Evolutionary conservation across 2,113 vertebrate genomes (phyloP).

Genomic region (Nannobrachium achirus): DNA sequence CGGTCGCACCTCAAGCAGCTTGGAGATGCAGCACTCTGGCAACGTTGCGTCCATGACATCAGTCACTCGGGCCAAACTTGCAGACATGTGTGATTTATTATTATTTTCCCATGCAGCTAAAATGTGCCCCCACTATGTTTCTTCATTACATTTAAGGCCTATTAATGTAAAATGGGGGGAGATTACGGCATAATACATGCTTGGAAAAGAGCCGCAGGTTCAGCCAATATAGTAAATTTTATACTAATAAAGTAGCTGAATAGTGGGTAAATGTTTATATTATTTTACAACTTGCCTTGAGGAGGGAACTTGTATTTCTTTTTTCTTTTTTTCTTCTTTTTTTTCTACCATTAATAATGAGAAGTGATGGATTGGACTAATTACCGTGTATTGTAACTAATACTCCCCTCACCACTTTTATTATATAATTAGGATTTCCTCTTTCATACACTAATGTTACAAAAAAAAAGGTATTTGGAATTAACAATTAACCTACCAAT

Average conservation of each 20-base stretch:
- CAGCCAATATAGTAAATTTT: slow-evolving; percentile 55
- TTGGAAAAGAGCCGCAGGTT: slow-evolving; percentile 63
- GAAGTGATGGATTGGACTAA: slow-evolving; percentile 66
- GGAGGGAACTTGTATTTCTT: slow-evolving; percentile 49
- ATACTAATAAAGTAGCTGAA: slow-evolving; percentile 67
- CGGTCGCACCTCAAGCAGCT: not conserved
- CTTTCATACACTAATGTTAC: not conserved
- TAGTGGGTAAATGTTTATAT: slow-evolving; percentile 72
- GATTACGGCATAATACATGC: slow-evolving; percentile 68
- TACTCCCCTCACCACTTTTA: slow-evolving; percentile 33
- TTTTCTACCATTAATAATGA: slow-evolving; percentile 64
- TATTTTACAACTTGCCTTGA: slow-evolving; percentile 68
- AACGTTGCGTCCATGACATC: slow-evolving; percentile 61
- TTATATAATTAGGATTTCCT: slow-evolving; percentile 48
- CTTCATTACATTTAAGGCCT: slow-evolving; percentile 67
- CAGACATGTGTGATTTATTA: slow-evolving; percentile 68
- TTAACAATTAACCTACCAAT: too few species aligned
- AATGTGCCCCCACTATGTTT: slow-evolving; percentile 57
- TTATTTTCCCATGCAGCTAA: slow-evolving; percentile 60
- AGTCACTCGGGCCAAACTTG: slow-evolving; percentile 67
- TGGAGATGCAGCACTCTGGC: slow-evolving; percentile 50
- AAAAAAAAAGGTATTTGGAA: not conserved
- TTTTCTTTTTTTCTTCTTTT: too few species aligned
- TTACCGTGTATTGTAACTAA: slow-evolving; percentile 61
- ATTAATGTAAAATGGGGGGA: slow-evolving; percentile 64